Evolutionary conservation across 2,797 vertebrate species (phyloP), one percentile per base, ranked within the genome.

Genomic region (Lepus oiostolus): DNA sequence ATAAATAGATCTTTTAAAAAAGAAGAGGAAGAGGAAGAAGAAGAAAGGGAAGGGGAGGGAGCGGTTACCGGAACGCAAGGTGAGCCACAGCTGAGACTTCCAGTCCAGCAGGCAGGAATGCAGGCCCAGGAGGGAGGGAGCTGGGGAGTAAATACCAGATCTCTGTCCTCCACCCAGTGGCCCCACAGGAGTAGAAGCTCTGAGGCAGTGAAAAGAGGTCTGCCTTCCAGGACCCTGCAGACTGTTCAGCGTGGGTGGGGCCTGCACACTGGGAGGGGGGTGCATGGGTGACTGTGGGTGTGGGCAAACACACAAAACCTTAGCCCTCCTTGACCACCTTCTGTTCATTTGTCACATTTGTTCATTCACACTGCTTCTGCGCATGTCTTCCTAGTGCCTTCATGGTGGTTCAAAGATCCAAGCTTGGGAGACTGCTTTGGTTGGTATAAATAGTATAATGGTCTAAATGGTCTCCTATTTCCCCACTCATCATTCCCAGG

Each of bases 311-410:
- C 50, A 7, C 3, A 21, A 60, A 72, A 38, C 2, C 0, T 26
- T 1, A 12, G 17, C 1, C 24, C 28, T 26, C 42, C 62, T 50
- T 5, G 8, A 50, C 28, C 11, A 65, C 10, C 62, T 90, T 42
- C 60, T 75, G 47, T 80, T 82, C 50, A 11, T 70, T 28, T 74
- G 65, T 74, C 60, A 63, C 22, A 82, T 35, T 77, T 70, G 68
- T 82, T 60, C 28, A 68, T 91, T 92, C 72, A 52, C 0, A 38
- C 60, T 87, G 79, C 32, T 77, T 77, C 87, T 75, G 58, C 42
- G 35, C 42, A 89, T 68, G 85, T 32, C 58, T 85, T 77, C 19
- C 38, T 5, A 70, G 52, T 38, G 35, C 65, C n/a, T 83, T 52
- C 58, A 58, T n/a, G 38, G 54, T 42, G 28, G 35, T 7, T 76